phyloP scores from a whole-genome alignment of 2,797 vertebrate genomes.

The Halcyon badia region DNA sequence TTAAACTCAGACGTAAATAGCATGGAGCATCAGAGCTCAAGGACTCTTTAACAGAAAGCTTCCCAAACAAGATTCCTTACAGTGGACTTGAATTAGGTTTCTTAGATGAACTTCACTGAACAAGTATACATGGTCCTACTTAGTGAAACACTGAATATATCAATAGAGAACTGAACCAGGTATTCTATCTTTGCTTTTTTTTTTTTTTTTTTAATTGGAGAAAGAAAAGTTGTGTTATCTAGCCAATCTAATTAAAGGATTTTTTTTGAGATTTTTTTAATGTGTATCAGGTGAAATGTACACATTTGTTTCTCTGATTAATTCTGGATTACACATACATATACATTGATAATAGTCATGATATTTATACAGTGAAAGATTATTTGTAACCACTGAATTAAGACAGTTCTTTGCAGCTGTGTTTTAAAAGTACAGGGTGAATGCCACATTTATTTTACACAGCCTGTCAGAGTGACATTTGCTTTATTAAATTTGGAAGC shows the following conservation, averaged over 20 bases:
- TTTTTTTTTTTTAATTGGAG: neutral
- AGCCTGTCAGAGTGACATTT: conserved; percentile 40
- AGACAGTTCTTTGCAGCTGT: neutral
- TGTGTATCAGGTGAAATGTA: neutral
- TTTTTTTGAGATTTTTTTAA: neutral
- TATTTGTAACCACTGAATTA: neutral
- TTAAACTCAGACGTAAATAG: neutral
- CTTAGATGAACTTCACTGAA: neutral
- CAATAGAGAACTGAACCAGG: neutral
- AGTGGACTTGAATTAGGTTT: neutral
- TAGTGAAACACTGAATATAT: neutral
- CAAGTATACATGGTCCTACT: neutral
- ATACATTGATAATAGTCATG: neutral
- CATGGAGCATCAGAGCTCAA: neutral
- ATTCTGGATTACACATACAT: neutral
- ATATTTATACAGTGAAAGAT: neutral
- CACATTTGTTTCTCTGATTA: neutral
- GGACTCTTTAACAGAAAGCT: neutral
- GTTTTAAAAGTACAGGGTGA: neutral
- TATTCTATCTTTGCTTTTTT: neutral
- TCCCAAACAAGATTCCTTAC: neutral
- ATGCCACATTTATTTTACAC: conserved; percentile 36
- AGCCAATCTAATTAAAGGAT: neutral
- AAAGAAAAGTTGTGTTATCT: neutral
- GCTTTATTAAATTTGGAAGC: conserved; percentile 66